These are phyloP conservation scores for Manacus vitellinus DNA, from an alignment of 2,113 vertebrate genomes.

Conservation along the genomic window DNA sequence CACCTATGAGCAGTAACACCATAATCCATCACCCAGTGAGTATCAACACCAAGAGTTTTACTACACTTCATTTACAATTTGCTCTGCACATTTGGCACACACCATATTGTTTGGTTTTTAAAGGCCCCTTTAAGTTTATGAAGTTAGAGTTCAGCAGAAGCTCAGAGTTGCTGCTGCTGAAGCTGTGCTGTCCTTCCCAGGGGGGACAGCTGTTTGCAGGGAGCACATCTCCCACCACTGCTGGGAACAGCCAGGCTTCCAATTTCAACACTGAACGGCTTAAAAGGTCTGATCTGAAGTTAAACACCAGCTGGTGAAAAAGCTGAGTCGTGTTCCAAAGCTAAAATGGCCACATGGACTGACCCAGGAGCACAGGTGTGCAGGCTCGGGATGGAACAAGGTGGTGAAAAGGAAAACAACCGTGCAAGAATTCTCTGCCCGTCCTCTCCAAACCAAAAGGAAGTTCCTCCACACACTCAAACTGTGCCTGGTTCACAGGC, in stretches of 20 bases:
- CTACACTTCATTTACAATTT: neutral
- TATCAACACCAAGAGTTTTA: neutral
- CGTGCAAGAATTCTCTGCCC: neutral
- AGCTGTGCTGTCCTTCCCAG: neutral
- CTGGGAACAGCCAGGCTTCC: neutral
- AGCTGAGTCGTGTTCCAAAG: neutral
- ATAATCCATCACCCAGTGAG: neutral
- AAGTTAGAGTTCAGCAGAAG: neutral
- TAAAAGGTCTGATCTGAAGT: neutral
- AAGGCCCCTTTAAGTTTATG: neutral
- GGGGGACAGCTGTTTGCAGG: neutral
- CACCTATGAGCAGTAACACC: neutral
- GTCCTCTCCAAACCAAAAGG: neutral
- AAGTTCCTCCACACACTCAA: neutral
- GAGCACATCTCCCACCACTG: neutral
- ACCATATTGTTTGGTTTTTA: neutral
- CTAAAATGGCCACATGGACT: neutral
- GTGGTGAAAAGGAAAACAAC: neutral
- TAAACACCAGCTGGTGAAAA: neutral
- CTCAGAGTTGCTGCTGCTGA: neutral
- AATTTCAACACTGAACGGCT: neutral
- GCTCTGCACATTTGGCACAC: slow-evolving; percentile 7
- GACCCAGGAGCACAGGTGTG: neutral
- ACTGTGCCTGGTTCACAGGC: neutral
- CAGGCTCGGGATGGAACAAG: fast-evolving